phyloP scores from a whole-genome alignment of 2,113 vertebrate species.

The Chamaetylas fuelleborni region DNA sequence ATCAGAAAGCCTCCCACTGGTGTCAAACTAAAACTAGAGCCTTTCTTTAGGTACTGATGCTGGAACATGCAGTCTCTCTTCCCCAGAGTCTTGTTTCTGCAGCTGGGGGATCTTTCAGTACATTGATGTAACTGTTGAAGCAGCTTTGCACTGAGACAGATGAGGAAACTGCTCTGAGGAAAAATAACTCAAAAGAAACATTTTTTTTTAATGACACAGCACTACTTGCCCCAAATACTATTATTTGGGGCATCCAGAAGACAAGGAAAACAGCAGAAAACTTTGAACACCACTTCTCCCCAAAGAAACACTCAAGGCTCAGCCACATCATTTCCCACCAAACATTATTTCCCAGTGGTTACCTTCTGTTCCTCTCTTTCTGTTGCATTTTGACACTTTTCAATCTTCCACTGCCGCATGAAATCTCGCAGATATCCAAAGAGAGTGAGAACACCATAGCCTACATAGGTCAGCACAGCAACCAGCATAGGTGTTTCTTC shows the following conservation, averaged over 20 bases:
- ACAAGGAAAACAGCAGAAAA: not conserved
- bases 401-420: conserved; percentile 91
- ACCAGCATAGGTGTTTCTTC: conserved; percentile 96
- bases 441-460: conserved; percentile 94
- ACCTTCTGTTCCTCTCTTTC: conserved; percentile 95
- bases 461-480: conserved; percentile 95
- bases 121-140: not conserved
- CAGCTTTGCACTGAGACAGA: not conserved
- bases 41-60: not conserved
- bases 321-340: not conserved
- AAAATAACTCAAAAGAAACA: not conserved
- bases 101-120: not conserved
- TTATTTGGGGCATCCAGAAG: not conserved
- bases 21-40: not conserved
- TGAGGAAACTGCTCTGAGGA: not conserved
- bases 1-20: not conserved
- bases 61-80: not conserved
- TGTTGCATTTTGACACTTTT: conserved; percentile 90
- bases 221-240: not conserved
- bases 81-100: not conserved
- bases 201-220: not conserved
- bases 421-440: conserved; percentile 97
- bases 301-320: not conserved
- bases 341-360: not conserved
- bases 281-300: not conserved